Conservation (phyloP, 2,113 vertebrate genomes). For the Vimba vimba region DNA sequence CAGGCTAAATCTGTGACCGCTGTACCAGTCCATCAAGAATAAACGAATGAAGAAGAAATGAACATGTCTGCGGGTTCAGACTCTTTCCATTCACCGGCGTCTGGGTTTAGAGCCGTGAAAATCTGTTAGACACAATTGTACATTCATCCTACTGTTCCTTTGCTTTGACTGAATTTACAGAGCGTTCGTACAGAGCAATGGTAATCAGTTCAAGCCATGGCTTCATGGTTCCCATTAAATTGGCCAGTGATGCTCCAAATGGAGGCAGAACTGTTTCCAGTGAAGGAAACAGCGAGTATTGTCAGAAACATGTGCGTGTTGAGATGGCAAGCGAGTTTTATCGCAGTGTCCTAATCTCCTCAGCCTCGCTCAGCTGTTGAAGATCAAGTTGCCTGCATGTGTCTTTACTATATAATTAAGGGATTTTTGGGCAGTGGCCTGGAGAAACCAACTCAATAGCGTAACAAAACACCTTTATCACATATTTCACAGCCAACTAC, state of each 20-base stretch:
- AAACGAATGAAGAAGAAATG: background rate
- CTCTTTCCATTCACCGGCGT: background rate
- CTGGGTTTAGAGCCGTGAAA: constrained; percentile 23
- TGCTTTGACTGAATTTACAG: constrained; percentile 2
- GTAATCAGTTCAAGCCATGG: constrained; percentile 10
- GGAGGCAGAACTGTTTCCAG: background rate
- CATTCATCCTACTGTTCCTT: background rate
- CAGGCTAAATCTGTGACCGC: background rate
- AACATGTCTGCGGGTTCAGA: background rate
- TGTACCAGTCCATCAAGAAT: background rate
- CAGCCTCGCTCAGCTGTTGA: constrained; percentile 66
- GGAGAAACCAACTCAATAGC: constrained; percentile 44
- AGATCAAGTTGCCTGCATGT: constrained; percentile 73
- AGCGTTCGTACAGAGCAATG: background rate
- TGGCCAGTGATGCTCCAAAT: background rate
- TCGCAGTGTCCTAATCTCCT: constrained; percentile 58
- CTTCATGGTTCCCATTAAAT: background rate
- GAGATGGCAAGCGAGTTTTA: constrained; percentile 49
- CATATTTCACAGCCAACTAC: constrained; percentile 37
- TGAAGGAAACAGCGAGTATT: background rate
- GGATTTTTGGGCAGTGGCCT: constrained; percentile 65
- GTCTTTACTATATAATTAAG: constrained; percentile 79
- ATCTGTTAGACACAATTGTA: constrained; percentile 7
- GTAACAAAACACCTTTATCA: constrained; percentile 50
- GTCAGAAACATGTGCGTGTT: background rate